Base-by-base conservation (phyloP, 2,113 vertebrate species). In the Silurus asotus region DNA sequence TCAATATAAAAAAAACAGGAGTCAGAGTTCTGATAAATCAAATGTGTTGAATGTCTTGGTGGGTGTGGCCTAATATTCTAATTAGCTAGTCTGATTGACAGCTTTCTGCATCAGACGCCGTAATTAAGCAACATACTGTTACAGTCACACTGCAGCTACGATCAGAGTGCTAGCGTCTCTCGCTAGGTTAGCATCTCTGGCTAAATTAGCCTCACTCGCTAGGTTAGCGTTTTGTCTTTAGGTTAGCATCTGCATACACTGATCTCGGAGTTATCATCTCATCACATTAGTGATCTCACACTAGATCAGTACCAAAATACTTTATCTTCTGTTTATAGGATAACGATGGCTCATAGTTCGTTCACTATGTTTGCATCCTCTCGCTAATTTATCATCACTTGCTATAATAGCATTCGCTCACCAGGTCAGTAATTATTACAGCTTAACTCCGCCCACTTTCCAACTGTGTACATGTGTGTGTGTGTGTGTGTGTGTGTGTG, bases 51-150 rank as follows among this genome's bases (percentile, higher is more conserved):
- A 23, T 23, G 8, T 23, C 15, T 8, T 74, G 11, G 19, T 51
- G 48, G 72, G 72, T 51, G 72, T 51, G 72, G 72, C 48, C 72
- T 75, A 28, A 25, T 25, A 67, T 56, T 77, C 51, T 28, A 77
- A 78, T 78, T 14, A 78, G n/a, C 11, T 58, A 17, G 53, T 1
- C 28, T 56, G 53, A 77, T 4, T 56, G 53, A 56, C 53, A 55
- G 25, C 19, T 8, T 45, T 48, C 15, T 20, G 8, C 10, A 8
- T 20, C 7, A 72, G 45, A 9, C 17, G 3, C 15, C 28, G 17
- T 15, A 11, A 19, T 19, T 28, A 69, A 69, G 14, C 25, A 37
- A 61, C 1, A 4, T 19, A 61, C 17, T 56, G 58, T 3, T 61
- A 15, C 23, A 64, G 64, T 65, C 11, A 65, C 9, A 65, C 64